Conservation (phyloP, 2,888 invertebrate genomes). For the Hyposoter dolosus region DNA sequence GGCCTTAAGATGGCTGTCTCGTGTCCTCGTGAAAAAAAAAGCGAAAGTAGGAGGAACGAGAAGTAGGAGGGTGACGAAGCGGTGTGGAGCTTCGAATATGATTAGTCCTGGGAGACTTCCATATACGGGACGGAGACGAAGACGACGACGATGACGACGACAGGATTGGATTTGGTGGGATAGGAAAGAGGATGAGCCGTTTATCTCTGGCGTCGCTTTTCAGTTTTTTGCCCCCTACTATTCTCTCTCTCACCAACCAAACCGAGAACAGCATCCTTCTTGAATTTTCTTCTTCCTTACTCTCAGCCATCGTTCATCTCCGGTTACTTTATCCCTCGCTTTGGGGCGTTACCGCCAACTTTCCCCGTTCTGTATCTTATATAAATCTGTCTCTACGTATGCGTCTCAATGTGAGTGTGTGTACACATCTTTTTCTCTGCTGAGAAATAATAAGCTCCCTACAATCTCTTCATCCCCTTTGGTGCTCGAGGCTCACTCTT, state of each 20-base stretch:
- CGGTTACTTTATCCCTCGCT: slow-evolving; percentile 78
- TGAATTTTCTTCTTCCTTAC: slow-evolving; percentile 67
- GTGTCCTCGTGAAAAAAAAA: slow-evolving; percentile 30
- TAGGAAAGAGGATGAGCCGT: slow-evolving; percentile 82
- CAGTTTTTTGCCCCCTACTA: slow-evolving; percentile 76
- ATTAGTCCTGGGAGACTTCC: slow-evolving; percentile 80
- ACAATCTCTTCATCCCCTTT: slow-evolving; percentile 69
- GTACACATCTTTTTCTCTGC: slow-evolving; percentile 70
- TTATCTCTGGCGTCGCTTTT: slow-evolving; percentile 84
- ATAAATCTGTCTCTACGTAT: slow-evolving; percentile 61
- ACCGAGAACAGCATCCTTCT: slow-evolving; percentile 52
- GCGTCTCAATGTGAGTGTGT: slow-evolving; percentile 34
- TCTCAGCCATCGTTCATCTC: slow-evolving; percentile 74
- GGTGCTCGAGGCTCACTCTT: slow-evolving; percentile 49
- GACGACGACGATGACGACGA: slow-evolving; percentile 64
- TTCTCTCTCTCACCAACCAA: slow-evolving; percentile 51
- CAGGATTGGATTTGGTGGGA: slow-evolving; percentile 80
- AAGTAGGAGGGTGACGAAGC: slow-evolving; percentile 52
- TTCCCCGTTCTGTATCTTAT: slow-evolving; percentile 62
- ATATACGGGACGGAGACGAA: slow-evolving; percentile 68
- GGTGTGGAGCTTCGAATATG: slow-evolving; percentile 75
- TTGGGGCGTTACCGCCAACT: slow-evolving; percentile 76
- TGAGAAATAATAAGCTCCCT: slow-evolving; percentile 81
- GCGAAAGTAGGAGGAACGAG: slow-evolving; percentile 40
- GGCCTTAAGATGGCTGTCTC: slow-evolving; percentile 15